phyloP scores from a whole-genome alignment of 2,888 invertebrate genomes.

The Apamea crenata region DNA sequence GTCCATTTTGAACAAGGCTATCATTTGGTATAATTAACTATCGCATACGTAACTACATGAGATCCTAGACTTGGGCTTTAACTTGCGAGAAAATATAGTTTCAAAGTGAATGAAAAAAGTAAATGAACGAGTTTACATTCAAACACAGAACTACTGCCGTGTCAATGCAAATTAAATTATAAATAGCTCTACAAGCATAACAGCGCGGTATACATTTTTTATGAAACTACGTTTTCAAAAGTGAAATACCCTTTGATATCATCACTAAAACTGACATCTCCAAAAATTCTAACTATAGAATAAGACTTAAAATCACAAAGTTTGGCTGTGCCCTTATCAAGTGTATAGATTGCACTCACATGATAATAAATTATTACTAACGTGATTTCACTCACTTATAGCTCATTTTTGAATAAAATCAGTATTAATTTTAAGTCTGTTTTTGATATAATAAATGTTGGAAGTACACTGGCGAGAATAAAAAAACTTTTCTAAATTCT shows the following conservation, averaged over 20 bases:
- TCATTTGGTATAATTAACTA: not conserved
- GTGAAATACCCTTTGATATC: not conserved
- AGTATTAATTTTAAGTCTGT: conserved; percentile 56
- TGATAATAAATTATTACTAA: conserved; percentile 4
- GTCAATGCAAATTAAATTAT: not conserved
- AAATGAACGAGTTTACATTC: not conserved
- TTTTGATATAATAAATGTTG: conserved; percentile 15
- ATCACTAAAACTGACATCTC: conserved; percentile 21
- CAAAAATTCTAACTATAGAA: conserved; percentile 18
- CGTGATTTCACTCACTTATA: conserved; percentile 1
- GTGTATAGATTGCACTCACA: conserved; percentile 37
- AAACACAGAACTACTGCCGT: not conserved
- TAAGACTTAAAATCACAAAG: conserved; percentile 11
- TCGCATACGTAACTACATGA: not conserved
- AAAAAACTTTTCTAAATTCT: not conserved
- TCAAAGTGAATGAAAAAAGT: not conserved
- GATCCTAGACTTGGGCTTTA: not conserved
- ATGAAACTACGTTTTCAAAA: conserved; percentile 22
- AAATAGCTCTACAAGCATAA: not conserved
- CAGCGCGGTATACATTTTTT: not conserved
- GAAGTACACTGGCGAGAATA: conserved; percentile 23
- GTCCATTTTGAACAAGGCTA: not conserved
- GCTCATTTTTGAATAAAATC: conserved; percentile 48
- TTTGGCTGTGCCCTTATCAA: conserved; percentile 56
- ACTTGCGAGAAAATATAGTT: conserved; percentile 34